Conservation (phyloP, 2,113 vertebrate species). For the Nipponia nippon region DNA sequence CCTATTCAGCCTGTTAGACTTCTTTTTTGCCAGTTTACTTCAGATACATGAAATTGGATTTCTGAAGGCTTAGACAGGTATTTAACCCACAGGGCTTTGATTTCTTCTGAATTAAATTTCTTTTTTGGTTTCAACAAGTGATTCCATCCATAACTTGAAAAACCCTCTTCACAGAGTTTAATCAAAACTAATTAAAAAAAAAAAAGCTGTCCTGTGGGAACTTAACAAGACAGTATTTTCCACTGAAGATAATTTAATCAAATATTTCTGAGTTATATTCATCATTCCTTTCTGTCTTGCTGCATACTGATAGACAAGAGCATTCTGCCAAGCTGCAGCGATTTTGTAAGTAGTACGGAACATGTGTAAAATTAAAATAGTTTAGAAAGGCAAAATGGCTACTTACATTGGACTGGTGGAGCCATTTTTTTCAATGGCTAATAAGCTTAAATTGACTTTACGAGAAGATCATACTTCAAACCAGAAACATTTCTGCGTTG, state of each 20-base stretch:
- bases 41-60: background rate
- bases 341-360: background rate
- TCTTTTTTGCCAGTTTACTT: background rate
- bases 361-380: background rate
- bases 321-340: background rate
- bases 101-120: background rate
- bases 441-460: background rate
- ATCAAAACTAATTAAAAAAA: constrained; percentile 15
- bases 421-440: background rate
- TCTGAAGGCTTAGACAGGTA: background rate
- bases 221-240: background rate
- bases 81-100: background rate
- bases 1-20: background rate
- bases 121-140: background rate
- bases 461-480: background rate
- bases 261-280: constrained; percentile 2
- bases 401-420: background rate
- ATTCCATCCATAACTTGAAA: background rate
- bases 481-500: background rate
- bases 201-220: background rate
- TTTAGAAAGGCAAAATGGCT: background rate
- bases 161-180: background rate
- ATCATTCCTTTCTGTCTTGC: background rate
- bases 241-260: constrained; percentile 2
- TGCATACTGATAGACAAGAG: background rate